Evolutionary conservation across 2,888 invertebrate species (phyloP).

Genomic region (Trachelus stipa): DNA sequence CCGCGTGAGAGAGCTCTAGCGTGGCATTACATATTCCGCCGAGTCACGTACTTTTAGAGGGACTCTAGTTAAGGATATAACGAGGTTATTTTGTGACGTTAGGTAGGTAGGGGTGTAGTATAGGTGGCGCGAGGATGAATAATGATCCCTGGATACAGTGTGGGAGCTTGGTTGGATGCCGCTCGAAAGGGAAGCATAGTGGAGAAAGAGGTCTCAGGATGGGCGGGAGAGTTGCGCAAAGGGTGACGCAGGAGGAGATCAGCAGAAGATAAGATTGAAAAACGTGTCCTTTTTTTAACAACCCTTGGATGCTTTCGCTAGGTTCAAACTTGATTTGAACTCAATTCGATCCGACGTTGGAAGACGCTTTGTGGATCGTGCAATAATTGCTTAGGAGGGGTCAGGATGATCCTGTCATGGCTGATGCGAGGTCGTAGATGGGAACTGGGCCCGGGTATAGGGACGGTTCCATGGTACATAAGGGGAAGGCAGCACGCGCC

Average conservation of each 20-base stretch:
- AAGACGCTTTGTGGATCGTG: slow-evolving; percentile 57
- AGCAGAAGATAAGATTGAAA: slow-evolving; percentile 3
- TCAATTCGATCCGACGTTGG: not conserved
- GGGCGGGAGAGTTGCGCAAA: slow-evolving; percentile 11
- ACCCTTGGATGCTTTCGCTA: not conserved
- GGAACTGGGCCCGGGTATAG: not conserved
- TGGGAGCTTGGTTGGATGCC: slow-evolving; percentile 26
- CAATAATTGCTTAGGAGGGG: slow-evolving; percentile 55
- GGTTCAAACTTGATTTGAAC: not conserved
- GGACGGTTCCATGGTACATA: not conserved
- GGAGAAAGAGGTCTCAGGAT: slow-evolving; percentile 39
- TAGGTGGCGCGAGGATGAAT: slow-evolving; percentile 60
- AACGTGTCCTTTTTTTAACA: not conserved
- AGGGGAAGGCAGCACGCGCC: slow-evolving; percentile 55
- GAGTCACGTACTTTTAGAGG: slow-evolving; percentile 35
- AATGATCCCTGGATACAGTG: slow-evolving; percentile 46
- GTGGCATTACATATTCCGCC: slow-evolving; percentile 16
- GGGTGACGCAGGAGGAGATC: slow-evolving; percentile 17
- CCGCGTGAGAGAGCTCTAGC: not conserved
- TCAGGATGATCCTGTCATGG: not conserved
- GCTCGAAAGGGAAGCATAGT: slow-evolving; percentile 25
- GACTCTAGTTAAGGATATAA: slow-evolving; percentile 47
- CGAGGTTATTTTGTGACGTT: slow-evolving; percentile 49
- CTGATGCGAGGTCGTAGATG: not conserved
- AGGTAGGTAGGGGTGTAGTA: slow-evolving; percentile 23